These are phyloP conservation scores for Leptopterna dolabrata DNA, from an alignment of 2,888 invertebrate species.

Conservation along the genomic window DNA sequence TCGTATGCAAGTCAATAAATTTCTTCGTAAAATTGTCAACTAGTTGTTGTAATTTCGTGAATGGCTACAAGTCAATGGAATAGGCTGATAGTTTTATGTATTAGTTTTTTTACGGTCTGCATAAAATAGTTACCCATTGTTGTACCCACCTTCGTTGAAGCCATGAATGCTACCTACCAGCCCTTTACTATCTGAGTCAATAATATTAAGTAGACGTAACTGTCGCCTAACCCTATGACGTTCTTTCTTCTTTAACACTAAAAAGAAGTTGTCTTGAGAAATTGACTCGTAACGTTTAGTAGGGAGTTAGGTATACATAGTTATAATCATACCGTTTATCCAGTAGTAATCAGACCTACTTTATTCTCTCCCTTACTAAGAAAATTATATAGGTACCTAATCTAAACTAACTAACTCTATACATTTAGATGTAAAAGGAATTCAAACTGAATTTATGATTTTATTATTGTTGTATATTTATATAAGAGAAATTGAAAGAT, in stretches of 20 bases:
- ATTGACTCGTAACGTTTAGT: not conserved
- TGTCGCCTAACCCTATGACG: not conserved
- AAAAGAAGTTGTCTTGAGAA: not conserved
- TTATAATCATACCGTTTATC: not conserved
- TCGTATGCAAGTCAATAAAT: not conserved
- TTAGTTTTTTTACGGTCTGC: slow-evolving; percentile 4
- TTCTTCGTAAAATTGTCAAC: slow-evolving; percentile 37
- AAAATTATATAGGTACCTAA: not conserved
- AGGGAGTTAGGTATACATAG: too few species aligned
- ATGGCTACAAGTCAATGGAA: slow-evolving; percentile 9
- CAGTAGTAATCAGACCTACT: not conserved
- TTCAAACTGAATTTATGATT: not conserved
- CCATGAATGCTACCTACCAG: not conserved
- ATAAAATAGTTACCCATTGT: not conserved
- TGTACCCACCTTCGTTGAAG: not conserved
- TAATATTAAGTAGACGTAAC: not conserved
- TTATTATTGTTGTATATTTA: slow-evolving; percentile 9
- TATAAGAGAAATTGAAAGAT: slow-evolving; percentile 23
- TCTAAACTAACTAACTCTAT: not conserved
- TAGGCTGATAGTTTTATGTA: slow-evolving; percentile 31
- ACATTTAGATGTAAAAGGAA: not conserved
- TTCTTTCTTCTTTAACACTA: not conserved
- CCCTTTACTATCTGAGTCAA: not conserved
- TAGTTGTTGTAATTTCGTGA: slow-evolving; percentile 40
- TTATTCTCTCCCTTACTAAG: not conserved